Evolutionary conservation across 2,113 vertebrate genomes (phyloP).

Genomic region (Apteryx owenii): DNA sequence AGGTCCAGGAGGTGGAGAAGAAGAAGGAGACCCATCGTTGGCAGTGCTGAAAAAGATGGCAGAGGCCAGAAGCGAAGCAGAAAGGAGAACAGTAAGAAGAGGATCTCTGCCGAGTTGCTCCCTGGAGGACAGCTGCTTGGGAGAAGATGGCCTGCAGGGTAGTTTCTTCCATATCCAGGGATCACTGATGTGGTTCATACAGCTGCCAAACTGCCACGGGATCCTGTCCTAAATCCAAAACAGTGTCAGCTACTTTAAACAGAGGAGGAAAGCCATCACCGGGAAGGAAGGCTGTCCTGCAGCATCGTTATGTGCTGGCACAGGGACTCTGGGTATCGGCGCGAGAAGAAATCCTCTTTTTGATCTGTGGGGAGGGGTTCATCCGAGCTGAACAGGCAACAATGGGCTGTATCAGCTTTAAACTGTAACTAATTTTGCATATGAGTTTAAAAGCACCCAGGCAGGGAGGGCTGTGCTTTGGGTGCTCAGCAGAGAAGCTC

Average conservation of each 20-base stretch:
- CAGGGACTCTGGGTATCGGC: not conserved
- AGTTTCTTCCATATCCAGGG: not conserved
- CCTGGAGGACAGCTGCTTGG: not conserved
- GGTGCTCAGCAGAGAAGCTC: not conserved
- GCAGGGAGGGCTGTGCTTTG: not conserved
- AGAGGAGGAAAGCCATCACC: not conserved
- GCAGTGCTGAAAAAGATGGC: not conserved
- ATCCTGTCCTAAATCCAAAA: not conserved
- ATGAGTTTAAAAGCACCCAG: not conserved
- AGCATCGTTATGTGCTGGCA: not conserved
- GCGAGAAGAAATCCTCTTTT: not conserved
- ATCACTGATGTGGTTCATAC: fast-evolving
- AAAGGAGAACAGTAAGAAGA: not conserved
- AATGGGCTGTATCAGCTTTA: not conserved
- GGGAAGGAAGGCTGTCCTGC: not conserved
- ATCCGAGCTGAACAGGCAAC: not conserved
- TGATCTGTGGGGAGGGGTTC: not conserved
- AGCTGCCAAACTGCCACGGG: not conserved
- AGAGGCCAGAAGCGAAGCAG: not conserved
- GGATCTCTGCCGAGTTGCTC: not conserved
- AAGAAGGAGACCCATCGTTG: not conserved
- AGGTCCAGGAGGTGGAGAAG: not conserved
- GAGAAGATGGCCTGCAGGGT: fast-evolving
- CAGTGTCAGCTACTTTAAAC: not conserved
- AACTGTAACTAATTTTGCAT: not conserved